Evolutionary conservation across 2,797 vertebrate genomes (phyloP).

Genomic region (Scomberomorus guttatus): DNA sequence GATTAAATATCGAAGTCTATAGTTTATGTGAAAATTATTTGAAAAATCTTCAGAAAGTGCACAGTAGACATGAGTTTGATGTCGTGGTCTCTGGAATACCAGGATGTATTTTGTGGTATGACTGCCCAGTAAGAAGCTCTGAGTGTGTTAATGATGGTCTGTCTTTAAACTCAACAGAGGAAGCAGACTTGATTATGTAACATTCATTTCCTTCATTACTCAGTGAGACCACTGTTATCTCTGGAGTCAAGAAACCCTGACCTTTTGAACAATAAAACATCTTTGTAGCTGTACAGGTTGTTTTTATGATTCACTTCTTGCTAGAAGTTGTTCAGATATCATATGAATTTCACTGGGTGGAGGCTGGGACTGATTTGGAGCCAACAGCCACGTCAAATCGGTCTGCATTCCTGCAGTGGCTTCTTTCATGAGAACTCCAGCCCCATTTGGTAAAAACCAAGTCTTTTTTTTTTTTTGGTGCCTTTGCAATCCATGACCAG

Average conservation of each 20-base stretch:
- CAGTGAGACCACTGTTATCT: slow-evolving; percentile 14
- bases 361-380: background rate
- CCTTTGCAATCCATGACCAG: background rate
- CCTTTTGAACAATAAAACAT: slow-evolving; percentile 65
- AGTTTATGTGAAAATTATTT: background rate
- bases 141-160: slow-evolving; percentile 85
- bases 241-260: slow-evolving; percentile 9
- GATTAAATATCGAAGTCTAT: background rate
- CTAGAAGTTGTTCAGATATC: background rate
- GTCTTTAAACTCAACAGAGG: slow-evolving; percentile 82
- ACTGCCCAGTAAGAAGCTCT: slow-evolving; percentile 33
- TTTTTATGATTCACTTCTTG: background rate
- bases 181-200: slow-evolving; percentile 80
- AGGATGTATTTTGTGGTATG: slow-evolving; percentile 23
- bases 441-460: too few relatives aligned
- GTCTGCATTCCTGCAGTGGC: background rate
- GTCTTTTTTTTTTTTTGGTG: too few relatives aligned
- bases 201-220: slow-evolving; percentile 19
- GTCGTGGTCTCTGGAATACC: background rate
- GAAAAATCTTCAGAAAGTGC: background rate
- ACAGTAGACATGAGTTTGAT: background rate
- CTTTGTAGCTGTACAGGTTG: background rate
- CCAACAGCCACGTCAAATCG: background rate
- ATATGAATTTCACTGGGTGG: too few relatives aligned
- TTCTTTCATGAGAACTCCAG: background rate